Evolutionary conservation across 2,113 vertebrate species (phyloP).

Genomic region (Mystacornis crossleyi): DNA sequence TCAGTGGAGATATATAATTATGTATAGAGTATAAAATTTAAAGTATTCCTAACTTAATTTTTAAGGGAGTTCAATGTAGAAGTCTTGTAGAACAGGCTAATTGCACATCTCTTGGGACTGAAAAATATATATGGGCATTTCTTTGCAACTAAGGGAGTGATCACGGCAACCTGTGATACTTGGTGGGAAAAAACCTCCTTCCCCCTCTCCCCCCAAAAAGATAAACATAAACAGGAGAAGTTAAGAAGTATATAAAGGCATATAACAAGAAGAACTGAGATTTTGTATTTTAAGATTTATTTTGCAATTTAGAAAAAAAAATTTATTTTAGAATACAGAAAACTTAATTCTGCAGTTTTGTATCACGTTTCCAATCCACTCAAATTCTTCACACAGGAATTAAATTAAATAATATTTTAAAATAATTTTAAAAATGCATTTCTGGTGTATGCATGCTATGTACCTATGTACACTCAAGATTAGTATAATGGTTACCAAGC

Average conservation of each 20-base stretch:
- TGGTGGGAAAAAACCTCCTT: background rate
- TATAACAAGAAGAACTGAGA: background rate
- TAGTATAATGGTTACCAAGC: background rate
- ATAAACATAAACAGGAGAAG: background rate
- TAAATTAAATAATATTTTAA: background rate
- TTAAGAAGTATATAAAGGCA: background rate
- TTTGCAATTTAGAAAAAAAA: background rate
- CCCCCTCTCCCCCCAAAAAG: fast-evolving
- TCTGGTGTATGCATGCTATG: background rate
- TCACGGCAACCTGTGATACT: background rate
- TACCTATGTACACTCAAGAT: background rate
- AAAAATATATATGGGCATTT: background rate
- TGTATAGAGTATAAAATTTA: background rate
- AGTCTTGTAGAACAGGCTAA: background rate
- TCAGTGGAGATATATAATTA: background rate
- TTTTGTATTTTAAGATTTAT: background rate
- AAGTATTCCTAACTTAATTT: background rate
- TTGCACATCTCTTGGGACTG: background rate
- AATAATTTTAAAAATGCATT: background rate
- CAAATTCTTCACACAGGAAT: background rate
- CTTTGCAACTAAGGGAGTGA: background rate
- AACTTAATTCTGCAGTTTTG: fast-evolving
- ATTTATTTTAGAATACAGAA: background rate
- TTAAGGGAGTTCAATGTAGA: background rate
- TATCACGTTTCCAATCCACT: background rate